A percentile compares a stretch with the other conserved stretches of the same genome.
Conservation (phyloP, 35 echinoderm and acorn worm genomes). For the Strongylocentrotus purpuratus region DNA sequence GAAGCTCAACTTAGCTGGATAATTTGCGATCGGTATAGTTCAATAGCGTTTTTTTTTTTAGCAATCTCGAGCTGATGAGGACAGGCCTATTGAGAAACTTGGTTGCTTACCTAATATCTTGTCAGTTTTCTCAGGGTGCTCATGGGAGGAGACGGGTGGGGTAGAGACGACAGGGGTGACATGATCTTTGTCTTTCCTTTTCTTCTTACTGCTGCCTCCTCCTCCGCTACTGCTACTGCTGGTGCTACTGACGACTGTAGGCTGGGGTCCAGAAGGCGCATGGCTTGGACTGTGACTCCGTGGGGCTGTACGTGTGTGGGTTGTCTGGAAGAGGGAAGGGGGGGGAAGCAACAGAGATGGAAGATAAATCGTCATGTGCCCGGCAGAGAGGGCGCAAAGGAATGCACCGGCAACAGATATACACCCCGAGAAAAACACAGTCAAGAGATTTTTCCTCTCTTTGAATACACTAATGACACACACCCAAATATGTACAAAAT, state of each 20-base stretch:
- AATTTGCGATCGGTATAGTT: too few relatives aligned
- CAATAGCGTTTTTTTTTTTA: too few relatives aligned
- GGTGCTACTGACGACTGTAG: constrained; percentile 47
- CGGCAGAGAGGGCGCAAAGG: not conserved
- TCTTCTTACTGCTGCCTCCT: constrained; percentile 69
- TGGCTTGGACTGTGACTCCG: constrained; percentile 83
- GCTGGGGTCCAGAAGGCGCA: constrained; percentile 62
- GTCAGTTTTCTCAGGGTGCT: constrained; percentile 38
- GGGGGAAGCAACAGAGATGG: not conserved
- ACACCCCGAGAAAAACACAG: not conserved
- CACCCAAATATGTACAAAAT: too few relatives aligned
- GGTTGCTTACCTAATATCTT: not conserved
- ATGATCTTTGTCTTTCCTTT: constrained; percentile 58
- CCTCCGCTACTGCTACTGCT: constrained; percentile 1
- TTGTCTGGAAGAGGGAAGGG: constrained; percentile 54
- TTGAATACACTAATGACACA: not conserved
- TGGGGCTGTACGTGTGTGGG: constrained; percentile 71
- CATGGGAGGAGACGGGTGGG: not conserved
- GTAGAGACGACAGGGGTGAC: constrained; percentile 10
- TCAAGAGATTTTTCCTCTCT: not conserved
- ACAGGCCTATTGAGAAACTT: not conserved
- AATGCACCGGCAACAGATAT: too few relatives aligned
- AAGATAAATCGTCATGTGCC: not conserved
- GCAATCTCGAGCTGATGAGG: too few relatives aligned
- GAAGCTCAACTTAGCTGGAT: too few relatives aligned